These are phyloP conservation scores for Cecidostiba fungosa DNA, from an alignment of 2,888 invertebrate species.

Conservation along the genomic window DNA sequence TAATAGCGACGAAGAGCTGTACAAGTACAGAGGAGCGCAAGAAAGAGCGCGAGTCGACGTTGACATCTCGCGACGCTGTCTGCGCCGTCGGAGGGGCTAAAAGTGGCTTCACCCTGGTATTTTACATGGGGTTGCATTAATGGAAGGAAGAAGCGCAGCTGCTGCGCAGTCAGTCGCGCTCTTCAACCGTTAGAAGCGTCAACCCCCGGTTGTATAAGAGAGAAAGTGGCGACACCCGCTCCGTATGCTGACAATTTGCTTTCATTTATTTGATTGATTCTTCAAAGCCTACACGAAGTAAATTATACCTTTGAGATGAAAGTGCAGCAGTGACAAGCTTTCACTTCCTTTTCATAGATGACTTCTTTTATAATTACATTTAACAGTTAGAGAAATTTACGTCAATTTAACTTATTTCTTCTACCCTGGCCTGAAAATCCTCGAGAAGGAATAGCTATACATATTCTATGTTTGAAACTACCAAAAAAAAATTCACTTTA, in stretches of 20 bases:
- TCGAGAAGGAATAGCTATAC: too few relatives aligned
- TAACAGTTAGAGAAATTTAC: too few relatives aligned
- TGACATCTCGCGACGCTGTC: background rate
- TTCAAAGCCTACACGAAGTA: background rate
- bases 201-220: background rate
- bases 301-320: slow-evolving; percentile 23
- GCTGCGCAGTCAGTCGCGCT: slow-evolving; percentile 13
- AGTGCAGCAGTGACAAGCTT: background rate
- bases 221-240: background rate
- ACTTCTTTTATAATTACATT: background rate
- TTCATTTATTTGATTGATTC: slow-evolving; percentile 36
- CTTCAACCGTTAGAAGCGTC: background rate
- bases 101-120: slow-evolving; percentile 63
- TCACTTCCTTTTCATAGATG: background rate
- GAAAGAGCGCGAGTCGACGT: slow-evolving; percentile 18
- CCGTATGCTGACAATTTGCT: slow-evolving; percentile 14
- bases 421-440: too few relatives aligned
- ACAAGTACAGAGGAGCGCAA: background rate
- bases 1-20: slow-evolving; percentile 14
- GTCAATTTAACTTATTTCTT: background rate
- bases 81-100: slow-evolving; percentile 56
- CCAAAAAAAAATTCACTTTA: too few relatives aligned
- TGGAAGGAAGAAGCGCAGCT: slow-evolving; percentile 69
- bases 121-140: slow-evolving; percentile 65
- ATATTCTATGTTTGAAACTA: too few relatives aligned